Evolutionary conservation across 1,140 invertebrate species (phyloP).

Genomic region (Adelges cooleyi): DNA sequence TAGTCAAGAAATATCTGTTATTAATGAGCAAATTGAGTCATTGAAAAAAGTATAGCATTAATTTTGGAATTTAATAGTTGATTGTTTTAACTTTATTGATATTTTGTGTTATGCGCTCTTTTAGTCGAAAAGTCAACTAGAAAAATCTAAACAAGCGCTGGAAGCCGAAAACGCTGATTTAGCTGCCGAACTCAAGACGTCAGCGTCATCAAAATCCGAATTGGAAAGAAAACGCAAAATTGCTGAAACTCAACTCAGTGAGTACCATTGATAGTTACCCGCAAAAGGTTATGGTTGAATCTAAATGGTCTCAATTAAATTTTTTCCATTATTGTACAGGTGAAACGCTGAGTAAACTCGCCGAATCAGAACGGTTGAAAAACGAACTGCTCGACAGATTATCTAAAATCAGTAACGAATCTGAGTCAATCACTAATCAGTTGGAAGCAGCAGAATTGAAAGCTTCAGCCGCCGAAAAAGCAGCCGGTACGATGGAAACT

Average conservation of each 20-base stretch:
- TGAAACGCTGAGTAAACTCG: constrained; percentile 48
- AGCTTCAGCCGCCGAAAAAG: constrained; percentile 67
- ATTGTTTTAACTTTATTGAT: constrained; percentile 1
- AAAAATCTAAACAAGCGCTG: constrained; percentile 76
- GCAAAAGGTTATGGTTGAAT: no score
- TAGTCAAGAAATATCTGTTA: constrained; percentile 65
- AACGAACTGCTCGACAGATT: constrained; percentile 61
- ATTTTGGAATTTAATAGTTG: background rate
- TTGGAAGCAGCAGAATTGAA: constrained; percentile 70
- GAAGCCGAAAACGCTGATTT: constrained; percentile 92
- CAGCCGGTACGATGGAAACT: constrained; percentile 55
- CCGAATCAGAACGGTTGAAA: constrained; percentile 51
- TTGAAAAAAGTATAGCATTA: constrained; percentile 56
- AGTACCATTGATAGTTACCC: no score
- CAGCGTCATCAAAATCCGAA: constrained; percentile 71
- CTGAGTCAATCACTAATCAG: constrained; percentile 64
- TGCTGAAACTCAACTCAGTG: constrained; percentile 52
- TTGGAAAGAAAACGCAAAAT: constrained; percentile 87
- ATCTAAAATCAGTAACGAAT: constrained; percentile 59
- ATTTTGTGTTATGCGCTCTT: no score
- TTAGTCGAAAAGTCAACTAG: constrained; percentile 59
- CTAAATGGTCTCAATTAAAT: no score
- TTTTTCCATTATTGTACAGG: no score
- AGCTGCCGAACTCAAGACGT: constrained; percentile 75
- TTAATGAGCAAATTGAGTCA: constrained; percentile 86